Base-by-base conservation (phyloP, 1,140 invertebrate species). In the Danaus melanippus region DNA sequence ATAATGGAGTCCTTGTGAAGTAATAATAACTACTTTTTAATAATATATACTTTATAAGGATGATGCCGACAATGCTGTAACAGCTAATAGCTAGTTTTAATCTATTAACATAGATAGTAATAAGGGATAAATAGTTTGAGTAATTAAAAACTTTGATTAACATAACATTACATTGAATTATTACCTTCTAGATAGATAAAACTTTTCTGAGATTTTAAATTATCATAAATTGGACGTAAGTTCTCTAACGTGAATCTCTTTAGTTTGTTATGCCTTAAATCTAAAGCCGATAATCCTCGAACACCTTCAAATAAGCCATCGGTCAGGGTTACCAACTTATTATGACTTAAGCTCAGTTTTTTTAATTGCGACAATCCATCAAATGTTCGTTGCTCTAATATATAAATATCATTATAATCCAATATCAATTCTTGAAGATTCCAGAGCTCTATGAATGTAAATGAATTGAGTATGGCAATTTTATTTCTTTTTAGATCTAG, bases 391-490 rank as follows among this genome's bases (percentile, higher is more conserved):
- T 92, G 90, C 17, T 90, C 91, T 46, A 96, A 89, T 60, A 81
- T 71, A 67, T 79, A 79, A 69, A 88, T 80, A 44, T 90, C 88
- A 86, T 96, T 96, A 62, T 90, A 89, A 72, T 92, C 92, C 66
- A 96, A 80, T 46, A 93, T 88, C 50, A 96, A 86, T 49, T 93
- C 92, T 58, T 90, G 87, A 1, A 96, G 74, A 71, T 83, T 91
- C 90, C 71, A 91, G 67, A 95, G 84, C 67, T 95, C 93, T 0
- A 90, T 89, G 76, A 96, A 96, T 5, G 91, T 92, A 46, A 91
- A 89, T 7, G 93, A 92, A 17, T 91, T 91, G 21, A 95, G 87
- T 64, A 91, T 90, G 10, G 90, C 88, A 50, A 95, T 87, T 60
- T 89, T 87, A 74, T 95, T 95, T 40, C 86, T 86, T 4, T 90